phyloP scores from a whole-genome alignment of 2,888 invertebrate species.

The Caenorhabditis zanzibari region DNA sequence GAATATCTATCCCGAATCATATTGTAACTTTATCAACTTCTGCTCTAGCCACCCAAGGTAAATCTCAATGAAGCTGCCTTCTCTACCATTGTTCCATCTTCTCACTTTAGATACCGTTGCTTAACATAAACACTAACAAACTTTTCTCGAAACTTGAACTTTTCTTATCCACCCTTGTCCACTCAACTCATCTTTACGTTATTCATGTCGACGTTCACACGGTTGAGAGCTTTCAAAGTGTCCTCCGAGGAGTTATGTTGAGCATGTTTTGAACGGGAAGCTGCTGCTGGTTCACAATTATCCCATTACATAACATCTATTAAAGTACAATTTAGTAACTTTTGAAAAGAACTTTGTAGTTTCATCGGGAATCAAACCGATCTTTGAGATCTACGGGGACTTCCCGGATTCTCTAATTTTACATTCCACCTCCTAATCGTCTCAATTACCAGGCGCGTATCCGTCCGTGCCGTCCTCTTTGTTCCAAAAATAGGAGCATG shows the following conservation, averaged over 20 bases:
- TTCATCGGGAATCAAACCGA: background rate
- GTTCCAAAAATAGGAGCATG: slow-evolving; percentile 28
- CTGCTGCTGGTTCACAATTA: background rate
- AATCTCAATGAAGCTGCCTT: slow-evolving; percentile 19
- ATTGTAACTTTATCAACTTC: background rate
- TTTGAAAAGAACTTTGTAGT: slow-evolving; percentile 6
- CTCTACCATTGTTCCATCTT: slow-evolving; percentile 18
- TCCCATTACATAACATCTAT: slow-evolving; percentile 12
- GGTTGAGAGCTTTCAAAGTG: slow-evolving; percentile 38
- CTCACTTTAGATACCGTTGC: background rate
- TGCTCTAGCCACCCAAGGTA: background rate
- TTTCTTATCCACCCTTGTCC: slow-evolving; percentile 9
- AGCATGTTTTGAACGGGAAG: slow-evolving; percentile 35
- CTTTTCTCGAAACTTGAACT: slow-evolving; percentile 23
- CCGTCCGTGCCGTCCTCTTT: slow-evolving; percentile 10
- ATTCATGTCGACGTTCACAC: slow-evolving; percentile 55
- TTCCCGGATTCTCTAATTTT: slow-evolving; percentile 30
- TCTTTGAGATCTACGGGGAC: slow-evolving; percentile 33
- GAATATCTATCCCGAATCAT: too few species aligned
- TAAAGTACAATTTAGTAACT: slow-evolving; percentile 6
- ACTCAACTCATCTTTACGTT: slow-evolving; percentile 2
- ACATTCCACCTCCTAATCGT: slow-evolving; percentile 57
- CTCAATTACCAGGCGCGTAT: slow-evolving; percentile 27
- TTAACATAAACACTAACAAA: slow-evolving; percentile 21
- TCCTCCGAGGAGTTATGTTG: background rate